Evolutionary conservation across 2,888 invertebrate species (phyloP).

Genomic region (Aphelenchoides bicaudatus): DNA sequence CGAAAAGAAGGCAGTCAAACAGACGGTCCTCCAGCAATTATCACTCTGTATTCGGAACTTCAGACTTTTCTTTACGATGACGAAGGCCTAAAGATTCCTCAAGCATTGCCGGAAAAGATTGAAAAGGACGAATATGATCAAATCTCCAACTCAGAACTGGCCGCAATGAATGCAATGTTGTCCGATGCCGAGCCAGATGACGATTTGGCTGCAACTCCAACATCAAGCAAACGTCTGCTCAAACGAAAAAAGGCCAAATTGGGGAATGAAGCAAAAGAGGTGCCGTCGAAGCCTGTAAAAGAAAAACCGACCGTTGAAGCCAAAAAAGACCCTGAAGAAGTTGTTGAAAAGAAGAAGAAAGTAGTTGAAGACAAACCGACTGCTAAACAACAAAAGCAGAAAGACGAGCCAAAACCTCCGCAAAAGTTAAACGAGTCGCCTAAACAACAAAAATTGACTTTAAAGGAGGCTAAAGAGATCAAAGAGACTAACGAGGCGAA

Average conservation of each 20-base stretch:
- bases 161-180: not conserved
- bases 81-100: slow-evolving; percentile 5
- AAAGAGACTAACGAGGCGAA: not conserved
- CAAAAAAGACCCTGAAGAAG: not conserved
- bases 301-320: not conserved
- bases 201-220: too few species aligned
- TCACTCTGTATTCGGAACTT: slow-evolving; percentile 1
- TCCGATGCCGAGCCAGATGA: not conserved
- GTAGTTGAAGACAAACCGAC: not conserved
- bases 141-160: not conserved
- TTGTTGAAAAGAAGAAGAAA: not conserved
- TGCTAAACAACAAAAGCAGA: not conserved
- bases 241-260: too few species aligned
- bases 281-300: too few species aligned
- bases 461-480: too few species aligned
- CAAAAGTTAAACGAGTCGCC: too few species aligned
- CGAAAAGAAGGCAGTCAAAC: too few species aligned
- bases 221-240: too few species aligned
- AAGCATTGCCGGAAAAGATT: not conserved
- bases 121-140: slow-evolving; percentile 6
- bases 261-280: too few species aligned
- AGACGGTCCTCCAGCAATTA: too few species aligned
- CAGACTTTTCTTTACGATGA: slow-evolving; percentile 7
- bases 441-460: too few species aligned
- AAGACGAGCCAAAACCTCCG: not conserved